Evolutionary conservation across 2,888 invertebrate genomes (phyloP).

Genomic region (Taphrorychus bicolor): DNA sequence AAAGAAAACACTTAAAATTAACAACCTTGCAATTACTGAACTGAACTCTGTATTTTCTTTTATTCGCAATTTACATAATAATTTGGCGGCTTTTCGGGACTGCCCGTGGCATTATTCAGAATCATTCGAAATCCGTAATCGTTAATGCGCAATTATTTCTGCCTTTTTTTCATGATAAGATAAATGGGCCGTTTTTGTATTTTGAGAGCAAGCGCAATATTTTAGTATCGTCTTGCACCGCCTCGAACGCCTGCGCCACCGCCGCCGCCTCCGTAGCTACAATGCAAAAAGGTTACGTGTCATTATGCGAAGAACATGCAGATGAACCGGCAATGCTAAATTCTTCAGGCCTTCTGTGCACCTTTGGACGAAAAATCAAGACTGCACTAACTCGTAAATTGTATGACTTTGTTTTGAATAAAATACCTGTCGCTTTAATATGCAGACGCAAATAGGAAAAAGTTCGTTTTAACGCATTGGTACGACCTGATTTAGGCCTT

Average conservation of each 20-base stretch:
- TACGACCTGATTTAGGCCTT: too few species aligned
- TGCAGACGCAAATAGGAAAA: too few species aligned
- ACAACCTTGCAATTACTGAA: background rate
- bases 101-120: background rate
- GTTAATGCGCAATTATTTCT: too few species aligned
- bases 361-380: conserved; percentile 15
- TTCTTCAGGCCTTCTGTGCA: conserved; percentile 10
- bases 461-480: too few species aligned
- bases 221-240: conserved; percentile 40
- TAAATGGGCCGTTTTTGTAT: background rate
- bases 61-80: background rate
- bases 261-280: conserved; percentile 46
- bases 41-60: background rate
- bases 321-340: conserved; percentile 17
- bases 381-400: too few species aligned
- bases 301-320: conserved; percentile 12
- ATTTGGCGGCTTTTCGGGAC: background rate
- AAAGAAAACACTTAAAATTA: background rate
- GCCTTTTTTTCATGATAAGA: background rate
- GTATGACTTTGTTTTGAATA: too few species aligned
- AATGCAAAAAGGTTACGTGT: conserved; percentile 37
- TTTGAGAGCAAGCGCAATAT: conserved; percentile 9
- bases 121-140: too few species aligned
- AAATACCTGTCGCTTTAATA: too few species aligned
- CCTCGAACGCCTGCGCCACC: conserved; percentile 38